phyloP scores from a whole-genome alignment of 2,888 invertebrate genomes.

The Lutraria lutraria region DNA sequence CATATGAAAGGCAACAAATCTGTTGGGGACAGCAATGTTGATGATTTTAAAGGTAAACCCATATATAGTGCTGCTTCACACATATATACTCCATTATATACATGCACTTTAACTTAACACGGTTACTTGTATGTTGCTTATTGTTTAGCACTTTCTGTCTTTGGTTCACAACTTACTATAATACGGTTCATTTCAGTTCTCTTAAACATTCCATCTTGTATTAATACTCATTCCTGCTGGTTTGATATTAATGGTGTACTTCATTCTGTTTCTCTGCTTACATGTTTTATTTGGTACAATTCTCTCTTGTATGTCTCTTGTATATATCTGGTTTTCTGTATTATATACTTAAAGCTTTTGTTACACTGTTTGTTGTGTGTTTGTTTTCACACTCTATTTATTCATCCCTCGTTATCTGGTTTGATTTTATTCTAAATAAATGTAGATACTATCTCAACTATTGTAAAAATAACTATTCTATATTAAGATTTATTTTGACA shows the following conservation, averaged over 20 bases:
- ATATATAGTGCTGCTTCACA: neutral
- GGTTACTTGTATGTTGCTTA: neutral
- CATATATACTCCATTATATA: neutral
- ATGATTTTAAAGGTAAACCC: conserved; percentile 57
- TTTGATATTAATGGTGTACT: neutral
- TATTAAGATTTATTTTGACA: too few relatives aligned
- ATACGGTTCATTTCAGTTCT: neutral
- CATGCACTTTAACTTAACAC: neutral
- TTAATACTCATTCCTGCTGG: neutral
- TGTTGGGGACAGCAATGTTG: conserved; percentile 61
- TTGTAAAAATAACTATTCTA: too few relatives aligned
- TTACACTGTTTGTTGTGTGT: too few relatives aligned
- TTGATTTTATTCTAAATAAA: too few relatives aligned
- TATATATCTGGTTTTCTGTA: neutral
- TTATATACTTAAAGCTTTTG: too few relatives aligned
- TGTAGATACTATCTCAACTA: too few relatives aligned
- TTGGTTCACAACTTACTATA: conserved; percentile 9
- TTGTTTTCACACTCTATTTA: too few relatives aligned
- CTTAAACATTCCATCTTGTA: neutral
- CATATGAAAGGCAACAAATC: conserved; percentile 66
- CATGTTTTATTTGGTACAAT: neutral
- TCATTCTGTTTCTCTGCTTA: neutral
- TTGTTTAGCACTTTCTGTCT: neutral
- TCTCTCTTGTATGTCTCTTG: neutral
- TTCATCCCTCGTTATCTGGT: too few relatives aligned